Base-by-base conservation (phyloP, 2,797 vertebrate genomes). In the Limosa lapponica region DNA sequence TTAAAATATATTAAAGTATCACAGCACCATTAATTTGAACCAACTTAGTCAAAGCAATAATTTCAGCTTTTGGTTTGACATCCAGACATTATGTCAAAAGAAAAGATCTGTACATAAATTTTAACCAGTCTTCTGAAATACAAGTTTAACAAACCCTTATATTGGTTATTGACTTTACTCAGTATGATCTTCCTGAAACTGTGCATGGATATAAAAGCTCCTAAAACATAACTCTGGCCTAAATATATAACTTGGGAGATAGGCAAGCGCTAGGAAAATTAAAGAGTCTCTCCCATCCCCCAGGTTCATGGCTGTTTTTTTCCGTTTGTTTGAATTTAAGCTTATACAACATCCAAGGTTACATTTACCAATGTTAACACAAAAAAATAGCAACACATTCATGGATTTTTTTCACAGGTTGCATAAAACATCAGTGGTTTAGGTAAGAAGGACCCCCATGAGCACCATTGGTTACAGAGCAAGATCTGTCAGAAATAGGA, bases 401-500 rank as follows among this genome's bases (percentile, higher is more conserved):
- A 34, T 0, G 0, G 4, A 5, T 12, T 69, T 55, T 30, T 61
- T n/a, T 49, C 57, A 48, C 6, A 48, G 48, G 27, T 3, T 70
- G 36, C 39, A 30, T n/a, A 71, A 80, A 49, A 30, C 0, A 3
- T 25, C 49, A 36, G 0, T n/a, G 23, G 8, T 55, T 89, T 82
- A 81, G 23, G 20, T 37, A 55, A 72, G 17, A 57, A 71, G 11
- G 11, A 70, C 5, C 18, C 54, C 64, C n/a, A 27, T 0, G 7
- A 91, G 9, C n/a, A 17, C 11, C 5, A 9, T 2, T 0, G 6
- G 25, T 43, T 22, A 64, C 0, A 0, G 2, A 62, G 23, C 10
- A 85, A 51, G 51, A 85, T 20, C 12, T 57, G 11, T 34, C 13
- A 55, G n/a, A 48, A 8, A 62, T 17, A 3, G 6, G 3, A 82